Evolutionary conservation across 1,140 invertebrate genomes (phyloP), one percentile per base, ranked within the genome.

Genomic region (Drosophila pseudoananassae): DNA sequence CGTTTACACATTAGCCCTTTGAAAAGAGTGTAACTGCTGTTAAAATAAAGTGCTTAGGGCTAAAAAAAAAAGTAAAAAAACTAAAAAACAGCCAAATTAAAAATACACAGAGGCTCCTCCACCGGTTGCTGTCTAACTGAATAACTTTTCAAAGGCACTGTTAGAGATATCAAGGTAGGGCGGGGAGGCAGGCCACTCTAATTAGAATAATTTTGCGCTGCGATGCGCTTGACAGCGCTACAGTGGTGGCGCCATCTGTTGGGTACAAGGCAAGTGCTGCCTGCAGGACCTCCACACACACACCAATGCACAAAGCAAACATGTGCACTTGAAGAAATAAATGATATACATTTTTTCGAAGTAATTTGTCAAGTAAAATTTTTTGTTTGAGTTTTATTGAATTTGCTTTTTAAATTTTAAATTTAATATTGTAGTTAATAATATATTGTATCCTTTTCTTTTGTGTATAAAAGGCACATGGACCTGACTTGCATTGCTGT

Each of bases 161-260:
- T 29, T 63, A 66, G 8, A 46, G 63, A 66, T 64, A 64, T 51
- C 31, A 47, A 15, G 49, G 56, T 6, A 12, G 20, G 15, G 33
- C 12, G 68, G 45, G 20, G 33, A 17, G 49, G 31, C 14, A 51
- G 20, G 46, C 49, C 7, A 66, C 54, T 65, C 82, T 85, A 85
- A 85, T 85, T 85, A 85, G 82, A 85, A 85, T 85, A 85, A 85
- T 85, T 85, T 87, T 68, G 69, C 82, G 82, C 82, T 85, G 74
- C 78, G 70, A 65, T 85, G 82, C 82, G 82, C 77, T 59, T 56
- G 77, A 54, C 59, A 69, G 59, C 57, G 43, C 53, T 71, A 64
- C 46, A 85, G 76, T 82, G 80, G 74, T 76, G 69, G 36, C 57
- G 61, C 61, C 82, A 80, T 69, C 82, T 87, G 78, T 59, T 47